Percentiles rank a stretch among this genome's conserved stretches.
Conservation (phyloP, 2,797 vertebrate genomes). For the Spinibarbus caldwelli region DNA sequence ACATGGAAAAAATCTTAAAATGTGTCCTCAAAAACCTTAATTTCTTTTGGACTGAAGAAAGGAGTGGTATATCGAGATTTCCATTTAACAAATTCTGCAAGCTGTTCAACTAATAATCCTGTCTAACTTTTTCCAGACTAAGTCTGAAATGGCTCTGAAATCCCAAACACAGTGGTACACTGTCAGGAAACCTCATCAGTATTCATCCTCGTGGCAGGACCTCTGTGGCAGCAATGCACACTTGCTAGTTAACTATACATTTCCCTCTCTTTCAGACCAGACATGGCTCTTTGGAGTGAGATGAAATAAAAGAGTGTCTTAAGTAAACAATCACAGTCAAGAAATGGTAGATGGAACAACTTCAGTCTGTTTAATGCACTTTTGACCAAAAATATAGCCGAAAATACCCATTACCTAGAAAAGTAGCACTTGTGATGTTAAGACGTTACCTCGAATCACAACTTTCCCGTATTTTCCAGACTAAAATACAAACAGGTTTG, state of each 20-base stretch:
- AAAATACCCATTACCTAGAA: slow-evolving; percentile 28
- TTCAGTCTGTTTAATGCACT: slow-evolving; percentile 10
- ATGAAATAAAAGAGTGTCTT: neutral
- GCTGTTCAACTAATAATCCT: neutral
- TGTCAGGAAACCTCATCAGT: slow-evolving; percentile 4
- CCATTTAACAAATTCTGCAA: neutral
- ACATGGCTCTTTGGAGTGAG: neutral
- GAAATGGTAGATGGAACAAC: neutral
- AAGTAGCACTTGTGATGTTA: slow-evolving; percentile 18
- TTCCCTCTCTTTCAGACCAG: neutral
- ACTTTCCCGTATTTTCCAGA: slow-evolving; percentile 64
- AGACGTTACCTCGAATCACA: slow-evolving; percentile 57
- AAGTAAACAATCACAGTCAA: neutral
- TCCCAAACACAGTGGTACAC: slow-evolving; percentile 8
- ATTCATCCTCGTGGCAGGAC: slow-evolving; percentile 2
- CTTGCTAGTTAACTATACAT: neutral
- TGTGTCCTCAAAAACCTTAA: neutral
- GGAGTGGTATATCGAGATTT: no score
- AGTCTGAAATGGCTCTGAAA: neutral
- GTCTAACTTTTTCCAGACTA: neutral
- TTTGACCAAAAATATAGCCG: slow-evolving; percentile 19
- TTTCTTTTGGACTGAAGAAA: neutral
- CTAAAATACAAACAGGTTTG: slow-evolving; percentile 57
- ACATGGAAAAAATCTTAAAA: neutral
- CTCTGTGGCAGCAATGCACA: neutral